Evolutionary conservation across 2,797 vertebrate species (phyloP).

Genomic region (Chelidonichthys spinosus): DNA sequence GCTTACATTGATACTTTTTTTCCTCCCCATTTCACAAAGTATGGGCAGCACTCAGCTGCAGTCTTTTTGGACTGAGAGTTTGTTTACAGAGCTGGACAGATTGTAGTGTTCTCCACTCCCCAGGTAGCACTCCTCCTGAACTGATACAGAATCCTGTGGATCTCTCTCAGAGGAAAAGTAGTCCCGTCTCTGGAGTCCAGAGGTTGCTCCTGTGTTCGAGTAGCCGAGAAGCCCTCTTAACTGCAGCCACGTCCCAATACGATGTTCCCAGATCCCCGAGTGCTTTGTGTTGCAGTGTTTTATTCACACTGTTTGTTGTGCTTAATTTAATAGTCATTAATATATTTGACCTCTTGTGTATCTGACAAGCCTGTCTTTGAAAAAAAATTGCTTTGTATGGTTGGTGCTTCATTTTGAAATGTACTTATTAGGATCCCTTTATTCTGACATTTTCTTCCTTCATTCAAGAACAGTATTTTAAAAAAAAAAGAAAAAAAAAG

Average conservation of each 20-base stretch:
- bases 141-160: slow-evolving; percentile 71
- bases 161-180: slow-evolving; percentile 64
- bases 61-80: slow-evolving; percentile 52
- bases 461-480: slow-evolving; percentile 86
- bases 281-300: slow-evolving; percentile 84
- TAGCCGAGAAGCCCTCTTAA: slow-evolving; percentile 45
- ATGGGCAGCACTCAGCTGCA: not conserved
- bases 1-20: slow-evolving; percentile 11
- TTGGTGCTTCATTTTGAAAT: slow-evolving; percentile 88
- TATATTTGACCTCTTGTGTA: slow-evolving; percentile 88
- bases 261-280: slow-evolving; percentile 71
- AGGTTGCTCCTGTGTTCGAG: slow-evolving; percentile 40
- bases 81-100: slow-evolving; percentile 73
- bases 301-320: slow-evolving; percentile 85
- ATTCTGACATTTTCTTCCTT: slow-evolving; percentile 81
- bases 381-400: slow-evolving; percentile 83
- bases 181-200: slow-evolving; percentile 57
- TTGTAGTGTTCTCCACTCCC: slow-evolving; percentile 49
- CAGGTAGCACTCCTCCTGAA: slow-evolving; percentile 57
- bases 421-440: slow-evolving; percentile 85
- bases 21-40: slow-evolving; percentile 29
- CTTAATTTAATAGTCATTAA: slow-evolving; percentile 91
- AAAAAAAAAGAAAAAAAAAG: slow-evolving; percentile 76
- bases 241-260: slow-evolving; percentile 61
- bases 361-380: slow-evolving; percentile 82